phyloP scores from a whole-genome alignment of 2,113 vertebrate genomes.

The Odocoileus virginianus region DNA sequence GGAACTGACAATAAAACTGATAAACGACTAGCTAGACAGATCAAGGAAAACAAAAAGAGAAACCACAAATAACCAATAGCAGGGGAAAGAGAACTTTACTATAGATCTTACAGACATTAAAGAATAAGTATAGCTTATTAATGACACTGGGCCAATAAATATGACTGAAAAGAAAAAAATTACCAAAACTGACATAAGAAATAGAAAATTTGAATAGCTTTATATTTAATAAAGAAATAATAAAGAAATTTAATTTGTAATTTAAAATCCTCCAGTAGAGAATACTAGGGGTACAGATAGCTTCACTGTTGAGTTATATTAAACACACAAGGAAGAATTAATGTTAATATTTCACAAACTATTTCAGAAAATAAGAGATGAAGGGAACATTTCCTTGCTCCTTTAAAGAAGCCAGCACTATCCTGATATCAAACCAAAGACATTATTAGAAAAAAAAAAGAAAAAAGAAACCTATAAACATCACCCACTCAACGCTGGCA shows the following conservation, averaged over 20 bases:
- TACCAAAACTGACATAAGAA: neutral
- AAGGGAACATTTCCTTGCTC: neutral
- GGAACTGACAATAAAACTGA: neutral
- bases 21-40: neutral
- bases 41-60: neutral
- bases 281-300: neutral
- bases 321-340: neutral
- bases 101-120: neutral
- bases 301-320: neutral
- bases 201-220: neutral
- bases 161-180: slow-evolving; percentile 5
- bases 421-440: neutral
- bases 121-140: neutral
- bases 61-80: neutral
- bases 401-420: neutral
- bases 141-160: neutral
- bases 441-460: neutral
- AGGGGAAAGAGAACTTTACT: neutral
- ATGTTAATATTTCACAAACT: neutral
- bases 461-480: neutral
- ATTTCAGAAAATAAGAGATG: neutral
- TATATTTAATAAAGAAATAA: neutral
- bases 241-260: neutral
- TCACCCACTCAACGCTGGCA: neutral
- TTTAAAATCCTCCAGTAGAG: neutral